phyloP scores from a whole-genome alignment of 1,140 invertebrate species.

The Macrobrachium rosenbergii region DNA sequence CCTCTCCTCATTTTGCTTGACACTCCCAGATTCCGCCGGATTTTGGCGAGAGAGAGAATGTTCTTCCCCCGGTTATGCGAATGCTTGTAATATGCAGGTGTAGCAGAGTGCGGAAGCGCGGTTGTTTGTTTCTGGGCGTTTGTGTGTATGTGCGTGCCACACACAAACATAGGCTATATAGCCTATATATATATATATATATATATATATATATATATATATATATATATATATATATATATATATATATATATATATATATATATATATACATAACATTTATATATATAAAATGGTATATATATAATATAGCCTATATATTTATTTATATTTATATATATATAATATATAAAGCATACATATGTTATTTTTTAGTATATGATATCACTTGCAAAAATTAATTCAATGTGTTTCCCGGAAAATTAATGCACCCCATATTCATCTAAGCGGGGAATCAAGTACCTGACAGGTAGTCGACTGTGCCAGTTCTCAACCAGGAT shows the following conservation, averaged over 20 bases:
- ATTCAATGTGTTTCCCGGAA: no score
- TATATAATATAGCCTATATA: conserved; percentile 6
- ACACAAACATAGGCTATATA: no score
- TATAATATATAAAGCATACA: neutral
- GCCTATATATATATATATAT: conserved; percentile 22
- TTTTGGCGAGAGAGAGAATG: neutral
- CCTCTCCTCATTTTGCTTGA: neutral
- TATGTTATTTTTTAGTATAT: no score
- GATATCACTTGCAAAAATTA: no score
- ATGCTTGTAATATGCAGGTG: no score
- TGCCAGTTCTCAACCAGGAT: no score
- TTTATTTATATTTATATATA: neutral
- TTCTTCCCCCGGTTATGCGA: no score
- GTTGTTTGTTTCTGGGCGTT: conserved; percentile 4
- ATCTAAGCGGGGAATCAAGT: no score
- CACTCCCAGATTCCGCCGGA: neutral
- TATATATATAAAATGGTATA: conserved; percentile 11
- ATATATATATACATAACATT: conserved; percentile 1
- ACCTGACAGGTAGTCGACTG: no score
- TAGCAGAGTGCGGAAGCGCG: neutral
- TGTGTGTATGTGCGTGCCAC: conserved; percentile 4
- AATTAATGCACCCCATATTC: no score
- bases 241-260: conserved; percentile 13
- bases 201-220: conserved; percentile 11
- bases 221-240: conserved; percentile 7